Evolutionary conservation across 2,797 vertebrate genomes (phyloP).

Genomic region (Myotis daubentonii): DNA sequence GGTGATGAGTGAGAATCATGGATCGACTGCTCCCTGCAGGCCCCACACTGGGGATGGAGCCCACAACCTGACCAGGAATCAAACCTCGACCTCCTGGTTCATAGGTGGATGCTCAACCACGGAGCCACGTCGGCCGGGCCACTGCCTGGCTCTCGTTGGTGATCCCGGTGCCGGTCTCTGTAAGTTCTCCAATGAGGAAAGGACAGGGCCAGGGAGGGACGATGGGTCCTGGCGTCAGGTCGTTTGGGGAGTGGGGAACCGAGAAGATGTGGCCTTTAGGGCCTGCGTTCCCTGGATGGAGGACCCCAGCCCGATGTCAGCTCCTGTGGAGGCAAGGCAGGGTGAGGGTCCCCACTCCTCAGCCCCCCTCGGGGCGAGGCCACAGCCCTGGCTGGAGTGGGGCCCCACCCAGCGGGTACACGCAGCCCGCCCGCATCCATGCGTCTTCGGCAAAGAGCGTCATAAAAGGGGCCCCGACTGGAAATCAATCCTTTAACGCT

Average conservation of each 20-base stretch:
- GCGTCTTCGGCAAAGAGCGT: constrained; percentile 83
- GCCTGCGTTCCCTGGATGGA: accelerated
- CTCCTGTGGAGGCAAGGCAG: not conserved
- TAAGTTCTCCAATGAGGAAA: accelerated
- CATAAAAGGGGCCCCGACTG: constrained; percentile 83
- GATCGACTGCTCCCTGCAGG: too few relatives aligned
- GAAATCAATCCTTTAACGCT: constrained; percentile 87
- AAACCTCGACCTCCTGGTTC: too few relatives aligned
- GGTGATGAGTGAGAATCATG: too few relatives aligned
- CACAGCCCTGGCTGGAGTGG: not conserved
- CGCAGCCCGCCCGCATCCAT: constrained; percentile 60
- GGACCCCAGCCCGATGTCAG: accelerated
- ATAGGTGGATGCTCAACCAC: too few relatives aligned
- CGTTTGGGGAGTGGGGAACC: accelerated
- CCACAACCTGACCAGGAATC: too few relatives aligned
- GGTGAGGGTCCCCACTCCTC: accelerated
- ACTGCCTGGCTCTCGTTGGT: too few relatives aligned
- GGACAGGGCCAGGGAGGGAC: accelerated
- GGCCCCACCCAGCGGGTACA: not conserved
- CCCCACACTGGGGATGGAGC: too few relatives aligned
- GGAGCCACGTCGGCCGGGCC: too few relatives aligned
- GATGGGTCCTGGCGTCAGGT: accelerated
- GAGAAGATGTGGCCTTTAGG: not conserved
- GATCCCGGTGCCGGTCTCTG: accelerated
- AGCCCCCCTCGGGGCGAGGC: not conserved